Percentiles rank a stretch among this genome's conserved stretches.
Conservation (phyloP, 2,113 vertebrate species). For the Pangasianodon gigas region DNA sequence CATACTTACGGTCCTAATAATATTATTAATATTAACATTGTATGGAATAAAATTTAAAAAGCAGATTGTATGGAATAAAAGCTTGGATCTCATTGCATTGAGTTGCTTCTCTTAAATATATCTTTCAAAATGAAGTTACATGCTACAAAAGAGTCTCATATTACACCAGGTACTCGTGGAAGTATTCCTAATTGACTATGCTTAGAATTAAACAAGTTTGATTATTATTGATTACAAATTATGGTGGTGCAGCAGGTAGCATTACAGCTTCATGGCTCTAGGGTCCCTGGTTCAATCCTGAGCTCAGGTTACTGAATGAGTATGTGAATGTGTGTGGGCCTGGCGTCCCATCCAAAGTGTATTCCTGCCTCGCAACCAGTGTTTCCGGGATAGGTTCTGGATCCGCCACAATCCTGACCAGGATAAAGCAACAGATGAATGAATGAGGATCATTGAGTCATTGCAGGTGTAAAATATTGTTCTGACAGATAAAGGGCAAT, state of each 20-base stretch:
- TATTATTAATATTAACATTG: not conserved
- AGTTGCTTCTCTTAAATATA: conserved; percentile 2
- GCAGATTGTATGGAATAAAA: not conserved
- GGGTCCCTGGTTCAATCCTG: not conserved
- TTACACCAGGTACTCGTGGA: not conserved
- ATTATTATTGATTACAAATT: conserved; percentile 9
- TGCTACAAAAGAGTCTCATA: not conserved
- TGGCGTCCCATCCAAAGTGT: not conserved
- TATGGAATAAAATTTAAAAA: not conserved
- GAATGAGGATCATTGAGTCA: not conserved
- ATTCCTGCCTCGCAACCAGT: not conserved
- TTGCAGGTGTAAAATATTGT: not conserved
- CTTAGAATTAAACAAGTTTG: not conserved
- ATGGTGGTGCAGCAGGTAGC: not conserved
- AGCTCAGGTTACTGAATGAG: not conserved
- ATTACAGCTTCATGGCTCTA: not conserved
- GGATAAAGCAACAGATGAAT: not conserved
- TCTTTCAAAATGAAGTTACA: conserved; percentile 3
- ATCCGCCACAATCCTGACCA: not conserved
- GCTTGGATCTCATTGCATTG: not conserved
- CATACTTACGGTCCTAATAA: not conserved
- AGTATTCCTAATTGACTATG: not conserved
- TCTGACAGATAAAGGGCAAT: not conserved
- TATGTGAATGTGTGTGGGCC: not conserved
- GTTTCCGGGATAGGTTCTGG: not conserved